phyloP scores from a whole-genome alignment of 2,113 vertebrate genomes.

The Urocitellus parryii region DNA sequence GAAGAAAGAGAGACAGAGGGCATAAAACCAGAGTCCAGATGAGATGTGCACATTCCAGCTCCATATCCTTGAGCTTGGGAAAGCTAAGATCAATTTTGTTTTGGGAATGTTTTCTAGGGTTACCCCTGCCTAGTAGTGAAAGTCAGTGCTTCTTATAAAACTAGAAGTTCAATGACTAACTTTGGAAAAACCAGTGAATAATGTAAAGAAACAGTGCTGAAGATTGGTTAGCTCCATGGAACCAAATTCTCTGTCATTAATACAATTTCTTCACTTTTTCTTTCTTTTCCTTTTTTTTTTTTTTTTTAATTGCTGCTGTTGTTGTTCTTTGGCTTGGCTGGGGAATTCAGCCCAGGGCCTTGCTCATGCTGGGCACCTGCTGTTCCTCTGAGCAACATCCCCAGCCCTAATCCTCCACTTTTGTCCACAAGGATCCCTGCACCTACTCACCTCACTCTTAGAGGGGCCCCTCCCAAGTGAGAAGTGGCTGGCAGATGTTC shows the following conservation, averaged over 20 bases:
- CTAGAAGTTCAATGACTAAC: slow-evolving; percentile 34
- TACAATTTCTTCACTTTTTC: background rate
- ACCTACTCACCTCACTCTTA: slow-evolving; percentile 36
- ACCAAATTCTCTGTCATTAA: background rate
- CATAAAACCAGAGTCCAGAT: slow-evolving; percentile 58
- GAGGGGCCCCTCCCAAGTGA: background rate
- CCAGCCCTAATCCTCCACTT: background rate
- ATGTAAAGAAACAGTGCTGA: background rate
- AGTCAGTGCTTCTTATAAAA: background rate
- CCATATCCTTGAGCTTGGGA: slow-evolving; percentile 29
- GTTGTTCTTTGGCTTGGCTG: no score
- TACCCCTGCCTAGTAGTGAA: background rate
- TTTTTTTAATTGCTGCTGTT: no score
- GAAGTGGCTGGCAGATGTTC: background rate
- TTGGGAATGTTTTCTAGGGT: slow-evolving; percentile 12
- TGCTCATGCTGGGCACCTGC: no score
- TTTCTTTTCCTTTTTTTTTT: no score
- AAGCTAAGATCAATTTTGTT: background rate
- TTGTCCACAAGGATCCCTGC: background rate
- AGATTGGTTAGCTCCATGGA: background rate
- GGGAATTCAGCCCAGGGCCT: background rate
- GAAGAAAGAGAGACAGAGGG: slow-evolving; percentile 65
- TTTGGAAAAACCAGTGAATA: slow-evolving; percentile 29
- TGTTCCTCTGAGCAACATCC: background rate
- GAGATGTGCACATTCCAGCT: slow-evolving; percentile 49